Evolutionary conservation across 2,797 vertebrate genomes (phyloP), one percentile per base, ranked within the genome.

Genomic region (Oryzias dopingdopingensis): DNA sequence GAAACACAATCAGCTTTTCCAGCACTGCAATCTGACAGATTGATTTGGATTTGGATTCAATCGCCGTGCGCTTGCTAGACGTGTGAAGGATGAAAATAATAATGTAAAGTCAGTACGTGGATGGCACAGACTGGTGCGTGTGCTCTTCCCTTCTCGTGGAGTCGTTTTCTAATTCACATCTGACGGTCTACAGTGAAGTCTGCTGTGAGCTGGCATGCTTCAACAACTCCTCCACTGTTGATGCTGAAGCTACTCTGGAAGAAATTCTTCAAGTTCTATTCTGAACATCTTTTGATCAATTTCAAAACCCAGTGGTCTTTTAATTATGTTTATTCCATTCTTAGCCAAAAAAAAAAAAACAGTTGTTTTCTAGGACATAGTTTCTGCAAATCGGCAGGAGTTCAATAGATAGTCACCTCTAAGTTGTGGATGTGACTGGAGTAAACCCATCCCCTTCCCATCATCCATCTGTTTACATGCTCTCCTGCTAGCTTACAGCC

Each of bases 41-140:
- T 80, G 77, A 82, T 87, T 86, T 77, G 81, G 77, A 82, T 87
- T 86, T 77, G 81, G 72, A 86, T 83, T 86, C 79, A 81, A 77
- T 80, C 80, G 49, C 29, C 2, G 67, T 46, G 53, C 53, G 58
- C 57, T 74, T 64, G 22, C 56, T 49, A 67, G 42, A 69, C 65
- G 68, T 61, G 66, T 77, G 70, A 77, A 65, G 81, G 81, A 84
- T 71, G 78, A 80, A 76, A 82, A 81, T 81, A 82, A 86, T 81
- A 80, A 84, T 77, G 56, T 84, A 56, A 78, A 78, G 76, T 83
- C 78, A 81, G 81, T 84, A 84, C 22, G 70, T 68, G 76, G 68
- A 78, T 66, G 70, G 70, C 59, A 62, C 57, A 57, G 72, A 64
- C 64, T 73, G 40, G 50, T 64, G 69, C 67, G 42, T 74, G 56